These are phyloP conservation scores for Ischnus inquisitorius DNA, from an alignment of 2,888 invertebrate genomes.

Conservation along the genomic window DNA sequence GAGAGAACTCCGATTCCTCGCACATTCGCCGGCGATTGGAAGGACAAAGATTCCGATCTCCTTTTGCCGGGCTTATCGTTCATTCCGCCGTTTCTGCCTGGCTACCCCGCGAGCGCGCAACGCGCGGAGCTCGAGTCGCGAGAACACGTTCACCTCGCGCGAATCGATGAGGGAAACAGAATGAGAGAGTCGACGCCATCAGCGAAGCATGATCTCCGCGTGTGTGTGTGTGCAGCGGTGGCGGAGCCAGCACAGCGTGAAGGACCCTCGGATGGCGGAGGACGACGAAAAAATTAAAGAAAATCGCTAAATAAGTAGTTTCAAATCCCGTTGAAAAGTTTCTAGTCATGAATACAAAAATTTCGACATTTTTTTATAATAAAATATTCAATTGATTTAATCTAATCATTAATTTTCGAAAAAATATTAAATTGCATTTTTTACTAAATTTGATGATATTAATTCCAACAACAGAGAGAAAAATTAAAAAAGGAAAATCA, in stretches of 20 bases:
- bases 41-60: constrained; percentile 49
- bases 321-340: too few relatives aligned
- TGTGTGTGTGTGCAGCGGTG: constrained; percentile 27
- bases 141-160: constrained; percentile 61
- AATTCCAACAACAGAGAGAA: too few relatives aligned
- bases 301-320: constrained; percentile 6
- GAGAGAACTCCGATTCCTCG: not conserved
- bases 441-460: too few relatives aligned
- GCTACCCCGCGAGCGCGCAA: constrained; percentile 5
- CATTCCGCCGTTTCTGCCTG: not conserved
- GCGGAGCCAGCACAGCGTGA: constrained; percentile 53
- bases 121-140: constrained; percentile 11
- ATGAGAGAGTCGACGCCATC: constrained; percentile 27
- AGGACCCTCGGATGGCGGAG: constrained; percentile 25
- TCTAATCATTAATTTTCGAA: too few relatives aligned
- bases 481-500: too few relatives aligned
- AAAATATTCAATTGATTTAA: too few relatives aligned
- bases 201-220: constrained; percentile 44
- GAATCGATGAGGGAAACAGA: constrained; percentile 48
- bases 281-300: not conserved
- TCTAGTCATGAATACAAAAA: too few relatives aligned
- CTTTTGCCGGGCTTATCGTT: constrained; percentile 19
- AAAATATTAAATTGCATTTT: too few relatives aligned
- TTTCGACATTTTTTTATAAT: too few relatives aligned
- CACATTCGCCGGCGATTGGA: constrained; percentile 27